Evolutionary conservation across 1,140 invertebrate species (phyloP).

Genomic region (Sycobia sp.): DNA sequence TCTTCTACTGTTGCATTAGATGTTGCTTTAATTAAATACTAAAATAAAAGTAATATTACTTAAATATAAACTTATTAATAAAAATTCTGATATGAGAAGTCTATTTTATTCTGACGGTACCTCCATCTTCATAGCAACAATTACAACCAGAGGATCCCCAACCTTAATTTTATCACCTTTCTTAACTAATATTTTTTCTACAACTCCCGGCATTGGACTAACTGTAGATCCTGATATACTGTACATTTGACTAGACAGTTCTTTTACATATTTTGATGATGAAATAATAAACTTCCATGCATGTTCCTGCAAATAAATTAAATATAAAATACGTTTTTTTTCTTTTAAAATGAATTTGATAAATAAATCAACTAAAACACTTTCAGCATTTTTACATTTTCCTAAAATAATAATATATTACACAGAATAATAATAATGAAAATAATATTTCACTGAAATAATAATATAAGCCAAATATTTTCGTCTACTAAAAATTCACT

Average conservation of each 20-base stretch:
- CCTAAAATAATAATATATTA: too few relatives aligned
- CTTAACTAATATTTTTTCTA: slow-evolving; percentile 88
- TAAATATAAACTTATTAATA: background rate
- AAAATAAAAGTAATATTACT: slow-evolving; percentile 42
- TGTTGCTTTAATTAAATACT: slow-evolving; percentile 85
- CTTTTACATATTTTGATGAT: slow-evolving; percentile 61
- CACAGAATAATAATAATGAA: too few relatives aligned
- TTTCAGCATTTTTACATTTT: too few relatives aligned
- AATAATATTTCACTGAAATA: too few relatives aligned
- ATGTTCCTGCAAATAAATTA: slow-evolving; percentile 59
- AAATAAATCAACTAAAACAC: too few relatives aligned
- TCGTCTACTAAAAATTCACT: too few relatives aligned
- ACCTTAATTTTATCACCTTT: slow-evolving; percentile 77
- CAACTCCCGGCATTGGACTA: slow-evolving; percentile 94
- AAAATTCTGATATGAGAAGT: background rate
- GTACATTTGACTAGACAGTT: slow-evolving; percentile 46
- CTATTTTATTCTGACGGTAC: slow-evolving; percentile 55
- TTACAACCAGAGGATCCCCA: slow-evolving; percentile 85
- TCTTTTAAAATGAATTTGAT: too few relatives aligned
- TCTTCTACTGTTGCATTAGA: slow-evolving; percentile 76
- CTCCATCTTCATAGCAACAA: slow-evolving; percentile 99
- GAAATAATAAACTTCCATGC: slow-evolving; percentile 61
- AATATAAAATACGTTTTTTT: too few relatives aligned
- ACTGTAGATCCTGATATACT: slow-evolving; percentile 64
- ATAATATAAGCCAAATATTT: too few relatives aligned